These are phyloP conservation scores for Todiramphus saurophagus DNA, from an alignment of 2,113 vertebrate species.

Conservation along the genomic window DNA sequence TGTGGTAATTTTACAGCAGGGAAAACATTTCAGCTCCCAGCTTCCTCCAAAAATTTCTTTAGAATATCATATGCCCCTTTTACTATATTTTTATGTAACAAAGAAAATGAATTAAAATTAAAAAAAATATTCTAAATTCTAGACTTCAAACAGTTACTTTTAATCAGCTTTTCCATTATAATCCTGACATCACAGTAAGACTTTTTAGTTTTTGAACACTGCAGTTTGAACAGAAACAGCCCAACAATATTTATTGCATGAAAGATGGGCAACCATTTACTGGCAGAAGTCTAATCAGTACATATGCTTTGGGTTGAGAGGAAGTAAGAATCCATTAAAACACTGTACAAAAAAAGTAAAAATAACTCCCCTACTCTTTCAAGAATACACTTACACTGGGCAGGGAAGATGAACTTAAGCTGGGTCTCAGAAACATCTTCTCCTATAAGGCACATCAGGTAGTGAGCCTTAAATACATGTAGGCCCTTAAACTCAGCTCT, in stretches of 20 bases:
- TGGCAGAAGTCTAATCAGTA: background rate
- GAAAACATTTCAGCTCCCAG: background rate
- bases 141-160: background rate
- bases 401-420: background rate
- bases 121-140: background rate
- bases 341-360: background rate
- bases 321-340: background rate
- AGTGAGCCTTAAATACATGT: background rate
- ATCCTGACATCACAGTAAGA: background rate
- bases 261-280: background rate
- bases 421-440: background rate
- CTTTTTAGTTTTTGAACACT: background rate
- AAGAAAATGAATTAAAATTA: background rate
- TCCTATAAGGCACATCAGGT: background rate
- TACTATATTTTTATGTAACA: background rate
- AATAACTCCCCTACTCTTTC: background rate
- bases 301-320: background rate
- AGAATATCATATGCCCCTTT: background rate
- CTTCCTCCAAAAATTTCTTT: background rate
- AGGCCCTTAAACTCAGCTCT: background rate
- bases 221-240: background rate
- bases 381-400: background rate
- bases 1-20: background rate
- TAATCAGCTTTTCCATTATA: background rate
- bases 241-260: background rate